Evolutionary conservation across 2,113 vertebrate genomes (phyloP), one percentile per base, ranked within the genome.

Genomic region (Amphiprion percula): DNA sequence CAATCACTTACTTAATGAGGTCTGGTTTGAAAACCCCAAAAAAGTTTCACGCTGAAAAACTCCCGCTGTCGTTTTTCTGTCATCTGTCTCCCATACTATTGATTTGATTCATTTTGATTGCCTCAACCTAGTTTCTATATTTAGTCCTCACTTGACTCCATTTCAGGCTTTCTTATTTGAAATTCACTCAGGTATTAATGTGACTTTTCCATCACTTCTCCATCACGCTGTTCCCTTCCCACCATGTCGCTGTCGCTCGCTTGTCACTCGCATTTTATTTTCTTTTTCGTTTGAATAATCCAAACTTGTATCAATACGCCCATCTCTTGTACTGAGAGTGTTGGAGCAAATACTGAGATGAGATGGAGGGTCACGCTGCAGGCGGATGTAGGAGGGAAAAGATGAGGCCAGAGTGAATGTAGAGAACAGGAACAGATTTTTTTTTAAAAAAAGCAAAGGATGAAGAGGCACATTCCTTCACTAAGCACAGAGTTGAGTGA

Each of bases 1-100:
- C 77, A 72, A 87, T 86, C 26, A 44, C 0, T n/a, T 68, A 46
- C 63, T 53, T 79, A 84, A 77, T 66, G 84, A 85, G 26, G 41
- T 56, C 19, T 49, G 63, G 37, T 54, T 49, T 66, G 44, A 77
- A 79, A 10, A 24, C 49, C 4, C 50, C 72, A 24, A 80, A 71
- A 70, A 12, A 39, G 21, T 64, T 77, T 66, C 53, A 71, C 17
- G 68, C 59, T 60, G 12, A 24, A 12, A 66, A 17, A 47, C 16
- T 79, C 19, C 5, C 10, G 11, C 28, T 41, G 5, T 30, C 24
- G 47, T 37, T 50, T 44, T 65, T 37, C 46, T 49, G 23, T 14
- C 46, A 26, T 54, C 8, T 47, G 23, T 41, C 39, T 7, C 17
- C 7, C 10, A 0, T 5, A 71, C 37, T 41, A 16, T 41, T 30